Evolutionary conservation across 2,797 vertebrate species (phyloP).

Genomic region (Acanthopagrus latus): DNA sequence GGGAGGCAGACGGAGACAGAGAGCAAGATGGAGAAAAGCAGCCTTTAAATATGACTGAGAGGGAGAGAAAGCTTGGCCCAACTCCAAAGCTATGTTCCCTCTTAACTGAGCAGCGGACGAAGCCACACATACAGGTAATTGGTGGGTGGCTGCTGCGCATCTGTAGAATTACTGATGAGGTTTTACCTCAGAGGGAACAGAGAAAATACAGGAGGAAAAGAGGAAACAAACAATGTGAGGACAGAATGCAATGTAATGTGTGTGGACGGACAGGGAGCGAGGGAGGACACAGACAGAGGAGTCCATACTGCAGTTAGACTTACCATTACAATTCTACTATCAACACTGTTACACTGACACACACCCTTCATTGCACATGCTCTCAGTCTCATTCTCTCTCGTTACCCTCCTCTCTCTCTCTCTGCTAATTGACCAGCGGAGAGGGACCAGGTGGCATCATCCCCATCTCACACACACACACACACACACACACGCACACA

Average conservation of each 20-base stretch:
- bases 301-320: conserved; percentile 27
- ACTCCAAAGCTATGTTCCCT: conserved; percentile 32
- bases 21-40: not conserved
- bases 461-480: conserved; percentile 25
- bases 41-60: conserved; percentile 34
- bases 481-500: conserved; percentile 46
- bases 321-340: conserved; percentile 33
- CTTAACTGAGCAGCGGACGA: conserved; percentile 24
- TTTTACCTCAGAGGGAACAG: conserved; percentile 49
- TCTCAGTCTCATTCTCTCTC: conserved; percentile 36
- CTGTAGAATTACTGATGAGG: conserved; percentile 63
- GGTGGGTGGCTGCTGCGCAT: conserved; percentile 51
- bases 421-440: conserved; percentile 86
- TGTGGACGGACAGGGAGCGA: conserved; percentile 5
- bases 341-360: conserved; percentile 1
- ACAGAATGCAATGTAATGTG: conserved; percentile 34
- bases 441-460: conserved; percentile 73
- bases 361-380: conserved; percentile 34
- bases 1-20: conserved; percentile 1
- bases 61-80: conserved; percentile 6
- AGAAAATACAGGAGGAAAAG: conserved; percentile 24
- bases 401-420: conserved; percentile 48
- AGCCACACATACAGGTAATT: conserved; percentile 46
- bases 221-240: conserved; percentile 24
- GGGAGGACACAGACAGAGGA: not conserved